These are phyloP conservation scores for Eudemis profundana DNA, from an alignment of 2,888 invertebrate species.

Conservation along the genomic window DNA sequence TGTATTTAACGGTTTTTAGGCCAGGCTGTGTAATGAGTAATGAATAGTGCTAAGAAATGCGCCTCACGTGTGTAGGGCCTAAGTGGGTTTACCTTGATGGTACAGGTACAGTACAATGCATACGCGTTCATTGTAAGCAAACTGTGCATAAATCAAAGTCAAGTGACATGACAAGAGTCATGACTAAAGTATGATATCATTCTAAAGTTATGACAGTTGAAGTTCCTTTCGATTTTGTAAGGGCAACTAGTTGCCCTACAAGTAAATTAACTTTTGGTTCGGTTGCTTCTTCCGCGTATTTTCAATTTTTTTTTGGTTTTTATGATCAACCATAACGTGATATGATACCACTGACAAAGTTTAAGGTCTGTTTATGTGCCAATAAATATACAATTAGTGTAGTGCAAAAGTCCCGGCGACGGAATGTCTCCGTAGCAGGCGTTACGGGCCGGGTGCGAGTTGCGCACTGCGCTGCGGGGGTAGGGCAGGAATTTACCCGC, in stretches of 20 bases:
- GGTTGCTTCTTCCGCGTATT: too few species aligned
- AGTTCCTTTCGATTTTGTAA: too few species aligned
- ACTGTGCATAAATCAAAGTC: conserved; percentile 29
- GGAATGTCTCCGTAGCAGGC: conserved; percentile 8
- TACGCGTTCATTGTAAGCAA: conserved; percentile 25
- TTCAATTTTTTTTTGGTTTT: too few species aligned
- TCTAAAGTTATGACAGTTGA: conserved; percentile 2
- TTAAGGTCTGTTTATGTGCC: too few species aligned
- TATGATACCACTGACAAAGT: too few species aligned
- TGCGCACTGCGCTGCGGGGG: conserved; percentile 28
- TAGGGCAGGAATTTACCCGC: conserved; percentile 12
- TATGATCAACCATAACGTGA: too few species aligned
- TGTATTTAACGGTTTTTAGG: conserved; percentile 11
- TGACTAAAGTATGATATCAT: conserved; percentile 34
- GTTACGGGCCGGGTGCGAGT: not conserved
- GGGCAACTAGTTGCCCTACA: too few species aligned
- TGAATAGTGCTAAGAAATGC: conserved; percentile 33
- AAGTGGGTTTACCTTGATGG: conserved; percentile 36
- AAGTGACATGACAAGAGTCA: conserved; percentile 27
- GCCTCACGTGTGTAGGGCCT: conserved; percentile 30
- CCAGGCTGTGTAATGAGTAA: conserved; percentile 19
- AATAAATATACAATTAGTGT: too few species aligned
- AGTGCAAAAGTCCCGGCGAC: conserved; percentile 12
- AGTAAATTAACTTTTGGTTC: too few species aligned
- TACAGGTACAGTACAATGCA: too few species aligned